These are phyloP conservation scores for Trachelus stipa DNA, from an alignment of 2,888 invertebrate species.

Conservation along the genomic window DNA sequence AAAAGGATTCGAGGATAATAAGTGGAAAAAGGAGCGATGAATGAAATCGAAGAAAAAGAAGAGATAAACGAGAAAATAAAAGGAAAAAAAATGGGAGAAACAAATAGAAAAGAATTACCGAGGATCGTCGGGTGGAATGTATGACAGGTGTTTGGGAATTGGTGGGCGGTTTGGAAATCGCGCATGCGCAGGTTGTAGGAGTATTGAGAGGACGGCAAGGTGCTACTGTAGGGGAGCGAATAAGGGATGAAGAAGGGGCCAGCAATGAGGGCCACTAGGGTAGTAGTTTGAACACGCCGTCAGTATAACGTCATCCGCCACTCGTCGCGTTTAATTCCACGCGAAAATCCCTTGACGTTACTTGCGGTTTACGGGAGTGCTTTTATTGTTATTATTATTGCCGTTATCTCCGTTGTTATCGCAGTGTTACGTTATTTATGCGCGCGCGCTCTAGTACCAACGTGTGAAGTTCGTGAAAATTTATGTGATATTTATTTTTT, in stretches of 20 bases:
- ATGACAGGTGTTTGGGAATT: conserved; percentile 32
- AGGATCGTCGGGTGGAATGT: conserved; percentile 5
- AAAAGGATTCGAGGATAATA: neutral
- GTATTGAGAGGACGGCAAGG: neutral
- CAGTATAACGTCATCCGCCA: conserved; percentile 40
- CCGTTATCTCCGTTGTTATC: neutral
- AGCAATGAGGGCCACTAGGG: conserved; percentile 55
- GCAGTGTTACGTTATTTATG: neutral
- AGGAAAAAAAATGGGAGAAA: neutral
- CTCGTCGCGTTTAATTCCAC: conserved; percentile 30
- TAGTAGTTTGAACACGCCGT: conserved; percentile 47
- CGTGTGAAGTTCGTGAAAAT: neutral
- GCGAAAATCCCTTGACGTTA: conserved; percentile 3
- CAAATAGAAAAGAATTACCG: neutral
- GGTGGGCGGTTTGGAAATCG: conserved; percentile 23
- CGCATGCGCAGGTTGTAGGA: conserved; percentile 19
- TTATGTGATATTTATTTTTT: neutral
- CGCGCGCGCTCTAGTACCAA: neutral
- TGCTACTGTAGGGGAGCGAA: conserved; percentile 7
- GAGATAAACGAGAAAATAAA: neutral
- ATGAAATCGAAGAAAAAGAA: neutral
- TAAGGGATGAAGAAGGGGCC: conserved; percentile 9
- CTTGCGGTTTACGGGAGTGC: neutral
- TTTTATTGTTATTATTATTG: conserved; percentile 1
- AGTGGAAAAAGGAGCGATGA: neutral